phyloP scores from a whole-genome alignment of 2,797 vertebrate species.

The Pyrocephalus nanus region DNA sequence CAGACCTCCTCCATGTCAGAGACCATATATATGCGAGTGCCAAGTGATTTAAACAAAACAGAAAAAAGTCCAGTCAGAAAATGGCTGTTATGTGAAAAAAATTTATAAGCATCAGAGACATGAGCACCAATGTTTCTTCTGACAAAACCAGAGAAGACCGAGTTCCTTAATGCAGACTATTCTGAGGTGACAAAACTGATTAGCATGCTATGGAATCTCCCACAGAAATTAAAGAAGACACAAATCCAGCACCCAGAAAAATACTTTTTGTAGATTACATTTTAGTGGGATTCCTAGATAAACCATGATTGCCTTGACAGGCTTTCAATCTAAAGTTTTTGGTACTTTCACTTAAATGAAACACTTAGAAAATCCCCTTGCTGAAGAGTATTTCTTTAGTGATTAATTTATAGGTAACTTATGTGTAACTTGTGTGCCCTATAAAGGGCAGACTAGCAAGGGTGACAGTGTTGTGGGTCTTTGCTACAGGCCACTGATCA shows the following conservation, averaged over 20 bases:
- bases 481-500: not conserved
- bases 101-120: not conserved
- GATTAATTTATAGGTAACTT: not conserved
- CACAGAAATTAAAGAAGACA: not conserved
- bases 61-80: not conserved
- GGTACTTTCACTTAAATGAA: conserved; percentile 42
- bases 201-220: not conserved
- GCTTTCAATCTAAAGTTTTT: conserved; percentile 4
- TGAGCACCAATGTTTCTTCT: fast-evolving
- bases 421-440: no score
- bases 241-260: not conserved
- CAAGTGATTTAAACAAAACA: not conserved
- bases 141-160: not conserved
- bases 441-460: not conserved
- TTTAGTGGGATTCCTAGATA: not conserved
- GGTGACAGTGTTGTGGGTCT: not conserved
- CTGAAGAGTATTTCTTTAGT: conserved; percentile 14
- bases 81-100: not conserved
- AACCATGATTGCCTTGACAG: not conserved
- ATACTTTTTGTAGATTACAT: not conserved
- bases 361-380: conserved; percentile 29
- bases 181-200: not conserved
- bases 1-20: not conserved
- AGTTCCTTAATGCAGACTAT: not conserved
- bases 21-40: not conserved